A percentile compares a stretch with the other conserved stretches of the same genome.
Evolutionary conservation across 2,113 vertebrate species (phyloP).

Genomic region (Drymodes brunneopygia): DNA sequence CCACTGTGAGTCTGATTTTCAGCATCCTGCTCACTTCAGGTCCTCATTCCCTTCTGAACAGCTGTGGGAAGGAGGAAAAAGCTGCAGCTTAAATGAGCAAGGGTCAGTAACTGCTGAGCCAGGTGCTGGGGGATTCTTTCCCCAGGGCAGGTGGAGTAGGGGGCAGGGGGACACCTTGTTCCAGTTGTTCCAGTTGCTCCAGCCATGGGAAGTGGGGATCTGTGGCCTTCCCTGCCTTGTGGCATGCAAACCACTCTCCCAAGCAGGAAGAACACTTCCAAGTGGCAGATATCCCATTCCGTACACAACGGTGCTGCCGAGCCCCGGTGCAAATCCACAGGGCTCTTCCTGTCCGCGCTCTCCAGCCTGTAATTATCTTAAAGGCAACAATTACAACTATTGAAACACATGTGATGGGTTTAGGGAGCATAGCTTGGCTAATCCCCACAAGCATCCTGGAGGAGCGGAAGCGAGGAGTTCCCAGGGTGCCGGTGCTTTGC

Average conservation of each 20-base stretch:
- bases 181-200: neutral
- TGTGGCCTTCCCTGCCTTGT: neutral
- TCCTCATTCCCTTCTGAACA: neutral
- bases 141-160: rapidly evolving
- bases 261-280: neutral
- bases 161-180: neutral
- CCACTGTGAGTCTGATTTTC: neutral
- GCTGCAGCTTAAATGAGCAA: neutral
- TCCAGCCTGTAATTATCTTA: slow-evolving; percentile 58
- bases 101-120: neutral
- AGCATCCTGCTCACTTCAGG: neutral
- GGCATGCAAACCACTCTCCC: neutral
- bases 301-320: neutral
- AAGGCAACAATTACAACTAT: slow-evolving; percentile 58
- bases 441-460: slow-evolving; percentile 10
- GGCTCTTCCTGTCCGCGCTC: neutral
- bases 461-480: neutral
- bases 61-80: neutral
- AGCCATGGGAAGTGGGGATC: neutral
- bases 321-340: neutral
- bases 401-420: slow-evolving; percentile 42
- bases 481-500: neutral
- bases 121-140: neutral
- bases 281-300: neutral
- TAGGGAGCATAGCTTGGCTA: slow-evolving; percentile 11